phyloP scores from a whole-genome alignment of 2,797 vertebrate species.

The Hipposideros larvatus region DNA sequence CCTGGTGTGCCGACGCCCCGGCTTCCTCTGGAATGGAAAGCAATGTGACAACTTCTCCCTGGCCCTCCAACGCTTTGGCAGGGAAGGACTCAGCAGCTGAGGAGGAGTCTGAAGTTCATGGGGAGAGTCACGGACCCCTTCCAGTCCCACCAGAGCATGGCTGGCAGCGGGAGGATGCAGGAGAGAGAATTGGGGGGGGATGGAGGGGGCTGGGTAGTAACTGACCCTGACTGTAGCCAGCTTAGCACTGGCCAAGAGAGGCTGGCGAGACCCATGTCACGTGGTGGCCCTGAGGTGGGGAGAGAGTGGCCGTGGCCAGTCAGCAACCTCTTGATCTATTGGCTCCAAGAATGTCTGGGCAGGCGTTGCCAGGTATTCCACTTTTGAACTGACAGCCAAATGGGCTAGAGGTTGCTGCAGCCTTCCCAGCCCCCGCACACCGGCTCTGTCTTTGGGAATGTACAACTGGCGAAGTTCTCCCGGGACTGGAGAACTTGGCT shows the following conservation, averaged over 20 bases:
- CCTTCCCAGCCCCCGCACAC: not conserved
- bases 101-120: not conserved
- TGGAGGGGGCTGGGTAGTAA: not conserved
- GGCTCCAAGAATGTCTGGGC: not conserved
- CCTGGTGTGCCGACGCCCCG: not conserved
- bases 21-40: not conserved
- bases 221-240: not conserved
- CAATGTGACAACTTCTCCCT: not conserved
- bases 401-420: not conserved
- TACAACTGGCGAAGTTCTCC: not conserved
- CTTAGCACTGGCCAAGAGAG: not conserved
- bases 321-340: not conserved
- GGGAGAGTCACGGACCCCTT: not conserved
- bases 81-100: not conserved
- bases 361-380: rapidly evolving
- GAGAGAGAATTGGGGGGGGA: not conserved
- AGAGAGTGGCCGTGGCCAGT: not conserved
- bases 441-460: not conserved
- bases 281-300: not conserved
- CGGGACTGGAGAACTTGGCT: not conserved
- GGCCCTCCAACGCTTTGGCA: not conserved
- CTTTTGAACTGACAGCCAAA: not conserved
- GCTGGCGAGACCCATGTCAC: not conserved
- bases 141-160: not conserved
- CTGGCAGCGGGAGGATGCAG: not conserved